These are phyloP conservation scores for Eptesicus fuscus DNA, from an alignment of 2,113 vertebrate genomes.

Conservation along the genomic window DNA sequence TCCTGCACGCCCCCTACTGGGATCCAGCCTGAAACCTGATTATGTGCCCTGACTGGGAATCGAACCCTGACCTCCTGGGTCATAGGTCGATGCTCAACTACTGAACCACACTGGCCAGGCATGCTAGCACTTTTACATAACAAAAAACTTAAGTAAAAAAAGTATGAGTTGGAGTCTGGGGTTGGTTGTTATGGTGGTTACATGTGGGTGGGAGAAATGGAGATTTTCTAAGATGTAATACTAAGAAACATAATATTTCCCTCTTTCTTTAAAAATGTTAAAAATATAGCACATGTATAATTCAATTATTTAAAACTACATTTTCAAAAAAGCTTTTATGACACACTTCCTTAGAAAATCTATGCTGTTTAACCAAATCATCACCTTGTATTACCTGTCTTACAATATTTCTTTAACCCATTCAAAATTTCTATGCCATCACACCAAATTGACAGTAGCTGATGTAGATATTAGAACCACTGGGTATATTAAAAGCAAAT, in stretches of 20 bases:
- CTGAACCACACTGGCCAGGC: too few relatives aligned
- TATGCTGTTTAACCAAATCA: neutral
- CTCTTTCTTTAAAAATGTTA: neutral
- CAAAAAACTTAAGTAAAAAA: neutral
- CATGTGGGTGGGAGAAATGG: neutral
- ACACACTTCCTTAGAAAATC: conserved; percentile 14
- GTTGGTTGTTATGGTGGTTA: neutral
- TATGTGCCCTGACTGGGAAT: too few relatives aligned
- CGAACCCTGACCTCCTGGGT: too few relatives aligned
- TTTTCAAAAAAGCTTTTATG: neutral
- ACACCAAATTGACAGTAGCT: neutral
- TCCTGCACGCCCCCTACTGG: too few relatives aligned
- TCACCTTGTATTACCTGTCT: neutral
- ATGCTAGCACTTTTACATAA: neutral
- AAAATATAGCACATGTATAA: neutral
- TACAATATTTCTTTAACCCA: conserved; percentile 30
- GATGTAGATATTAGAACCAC: neutral
- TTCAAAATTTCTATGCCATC: neutral
- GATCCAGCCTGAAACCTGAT: too few relatives aligned
- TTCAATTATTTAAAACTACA: neutral
- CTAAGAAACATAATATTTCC: neutral
- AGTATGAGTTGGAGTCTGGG: neutral
- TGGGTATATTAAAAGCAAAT: neutral
- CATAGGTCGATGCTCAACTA: too few relatives aligned
- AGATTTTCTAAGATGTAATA: neutral